These are phyloP conservation scores for Anolis sagrei DNA, from an alignment of 2,113 vertebrate species.

Conservation along the genomic window DNA sequence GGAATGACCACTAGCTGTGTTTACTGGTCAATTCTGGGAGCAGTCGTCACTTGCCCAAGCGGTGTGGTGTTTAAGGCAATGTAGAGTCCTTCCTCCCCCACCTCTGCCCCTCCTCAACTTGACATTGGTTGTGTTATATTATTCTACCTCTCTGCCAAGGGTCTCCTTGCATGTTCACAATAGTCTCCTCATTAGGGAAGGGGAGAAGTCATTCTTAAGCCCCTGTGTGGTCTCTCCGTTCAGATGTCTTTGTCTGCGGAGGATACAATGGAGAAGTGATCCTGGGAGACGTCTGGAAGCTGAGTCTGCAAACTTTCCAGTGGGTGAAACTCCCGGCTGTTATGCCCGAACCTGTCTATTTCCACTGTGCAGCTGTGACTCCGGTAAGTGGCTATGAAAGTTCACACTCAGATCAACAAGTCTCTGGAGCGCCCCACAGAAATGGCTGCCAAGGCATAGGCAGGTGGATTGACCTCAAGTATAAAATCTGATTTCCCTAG, in stretches of 20 bases:
- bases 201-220: not conserved
- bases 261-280: constrained; percentile 96
- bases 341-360: constrained; percentile 98
- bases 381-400: constrained; percentile 81
- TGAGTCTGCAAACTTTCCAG: constrained; percentile 92
- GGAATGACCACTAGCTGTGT: not conserved
- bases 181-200: too few species aligned
- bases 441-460: not conserved
- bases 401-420: not conserved
- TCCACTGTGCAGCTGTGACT: constrained; percentile 97
- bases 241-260: constrained; percentile 95
- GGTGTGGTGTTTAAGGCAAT: not conserved
- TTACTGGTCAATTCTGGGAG: not conserved
- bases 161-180: not conserved
- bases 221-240: accelerated
- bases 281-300: constrained; percentile 95
- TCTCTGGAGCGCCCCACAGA: not conserved
- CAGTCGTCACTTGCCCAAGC: not conserved
- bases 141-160: too few species aligned
- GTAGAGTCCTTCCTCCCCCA: not conserved
- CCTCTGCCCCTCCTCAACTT: not conserved
- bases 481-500: too few species aligned
- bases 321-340: constrained; percentile 92
- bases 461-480: not conserved
- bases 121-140: not conserved